A percentile compares a stretch with the other conserved stretches of the same genome.
Conservation (phyloP, 2,888 invertebrate genomes). For the Amiota communis region DNA sequence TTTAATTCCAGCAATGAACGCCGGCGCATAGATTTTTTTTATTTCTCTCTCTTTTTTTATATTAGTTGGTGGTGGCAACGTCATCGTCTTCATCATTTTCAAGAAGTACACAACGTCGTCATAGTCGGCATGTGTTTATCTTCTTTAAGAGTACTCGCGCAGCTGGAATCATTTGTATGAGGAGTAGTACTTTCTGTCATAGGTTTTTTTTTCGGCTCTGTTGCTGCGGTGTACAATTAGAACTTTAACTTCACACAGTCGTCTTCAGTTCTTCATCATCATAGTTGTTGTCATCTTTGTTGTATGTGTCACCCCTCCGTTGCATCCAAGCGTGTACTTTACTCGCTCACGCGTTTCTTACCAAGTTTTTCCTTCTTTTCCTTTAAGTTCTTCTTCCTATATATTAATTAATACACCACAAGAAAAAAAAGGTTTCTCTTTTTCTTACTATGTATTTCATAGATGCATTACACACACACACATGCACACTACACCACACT, state of each 20-base stretch:
- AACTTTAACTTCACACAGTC: not conserved
- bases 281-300: not conserved
- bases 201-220: not conserved
- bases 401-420: slow-evolving; percentile 5
- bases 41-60: not conserved
- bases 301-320: not conserved
- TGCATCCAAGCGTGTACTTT: not conserved
- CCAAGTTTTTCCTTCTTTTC: not conserved
- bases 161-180: slow-evolving; percentile 29
- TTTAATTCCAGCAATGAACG: not conserved
- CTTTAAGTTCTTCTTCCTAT: not conserved
- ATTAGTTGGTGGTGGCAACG: too few relatives aligned
- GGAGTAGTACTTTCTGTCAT: not conserved
- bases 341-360: not conserved
- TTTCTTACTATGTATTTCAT: not conserved
- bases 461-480: too few relatives aligned
- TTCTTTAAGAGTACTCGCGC: slow-evolving; percentile 8
- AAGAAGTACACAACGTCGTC: not conserved
- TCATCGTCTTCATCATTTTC: not conserved
- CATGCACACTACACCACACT: too few relatives aligned
- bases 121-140: slow-evolving; percentile 33
- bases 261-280: not conserved
- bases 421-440: not conserved
- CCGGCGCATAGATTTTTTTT: not conserved
- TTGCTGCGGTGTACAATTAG: not conserved